These are phyloP conservation scores for Teleiodes luculella DNA, from an alignment of 2,888 invertebrate species.

Conservation along the genomic window DNA sequence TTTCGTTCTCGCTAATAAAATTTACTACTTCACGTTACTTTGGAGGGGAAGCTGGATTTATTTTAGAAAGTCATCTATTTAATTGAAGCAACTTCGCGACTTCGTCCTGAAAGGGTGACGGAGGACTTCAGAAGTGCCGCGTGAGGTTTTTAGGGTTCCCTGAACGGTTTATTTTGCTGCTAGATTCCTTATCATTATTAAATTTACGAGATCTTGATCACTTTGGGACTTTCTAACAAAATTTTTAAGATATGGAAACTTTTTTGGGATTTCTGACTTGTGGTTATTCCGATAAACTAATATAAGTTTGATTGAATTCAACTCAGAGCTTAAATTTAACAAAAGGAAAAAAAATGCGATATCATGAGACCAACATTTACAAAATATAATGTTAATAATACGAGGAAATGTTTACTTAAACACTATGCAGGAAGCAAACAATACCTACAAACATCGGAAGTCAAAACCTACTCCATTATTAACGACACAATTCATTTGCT, in stretches of 20 bases:
- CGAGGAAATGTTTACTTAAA: neutral
- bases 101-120: conserved; percentile 14
- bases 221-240: too few relatives aligned
- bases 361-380: too few relatives aligned
- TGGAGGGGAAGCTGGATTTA: conserved; percentile 38
- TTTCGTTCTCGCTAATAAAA: conserved; percentile 33
- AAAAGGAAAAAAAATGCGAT: too few relatives aligned
- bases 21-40: conserved; percentile 31
- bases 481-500: neutral
- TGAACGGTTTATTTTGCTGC: too few relatives aligned
- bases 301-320: too few relatives aligned
- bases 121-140: conserved; percentile 25
- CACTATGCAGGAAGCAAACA: neutral
- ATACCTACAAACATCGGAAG: neutral
- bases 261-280: too few relatives aligned
- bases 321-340: too few relatives aligned
- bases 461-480: neutral
- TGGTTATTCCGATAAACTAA: too few relatives aligned
- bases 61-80: conserved; percentile 51
- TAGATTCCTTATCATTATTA: too few relatives aligned
- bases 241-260: too few relatives aligned
- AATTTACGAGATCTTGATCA: too few relatives aligned
- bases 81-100: conserved; percentile 46
- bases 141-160: conserved; percentile 26
- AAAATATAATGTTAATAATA: too few relatives aligned